phyloP scores from a whole-genome alignment of 2,888 invertebrate species.

The Tricholauxania praeusta region DNA sequence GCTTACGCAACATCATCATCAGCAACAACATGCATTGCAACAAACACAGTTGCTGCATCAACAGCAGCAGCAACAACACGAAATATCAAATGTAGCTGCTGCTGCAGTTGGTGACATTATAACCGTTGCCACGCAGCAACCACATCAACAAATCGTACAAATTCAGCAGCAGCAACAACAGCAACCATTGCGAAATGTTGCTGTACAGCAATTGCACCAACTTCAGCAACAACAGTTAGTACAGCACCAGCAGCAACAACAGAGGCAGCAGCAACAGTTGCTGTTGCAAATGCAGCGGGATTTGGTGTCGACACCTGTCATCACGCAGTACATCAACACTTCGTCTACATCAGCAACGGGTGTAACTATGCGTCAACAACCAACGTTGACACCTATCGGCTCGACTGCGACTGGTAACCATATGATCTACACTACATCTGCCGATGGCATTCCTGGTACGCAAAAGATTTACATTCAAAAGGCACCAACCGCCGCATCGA shows the following conservation, averaged over 20 bases:
- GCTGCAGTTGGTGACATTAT: conserved; percentile 54
- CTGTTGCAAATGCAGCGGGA: conserved; percentile 62
- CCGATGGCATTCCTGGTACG: conserved; percentile 53
- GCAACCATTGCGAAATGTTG: conserved; percentile 52
- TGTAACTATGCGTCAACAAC: conserved; percentile 47
- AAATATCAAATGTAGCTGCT: conserved; percentile 30
- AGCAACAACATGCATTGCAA: conserved; percentile 44
- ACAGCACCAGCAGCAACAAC: conserved; percentile 50
- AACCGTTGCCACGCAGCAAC: conserved; percentile 51
- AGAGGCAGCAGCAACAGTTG: conserved; percentile 53
- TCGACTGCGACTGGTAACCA: conserved; percentile 59
- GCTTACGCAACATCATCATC: conserved; percentile 54
- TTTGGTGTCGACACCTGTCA: conserved; percentile 52
- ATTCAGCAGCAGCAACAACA: conserved; percentile 51
- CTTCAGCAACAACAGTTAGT: conserved; percentile 42
- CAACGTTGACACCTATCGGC: conserved; percentile 57
- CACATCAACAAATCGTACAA: conserved; percentile 48
- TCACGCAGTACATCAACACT: conserved; percentile 50
- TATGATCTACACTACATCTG: conserved; percentile 61
- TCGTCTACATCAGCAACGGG: conserved; percentile 47
- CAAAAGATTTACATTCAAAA: conserved; percentile 62
- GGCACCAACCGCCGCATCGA: conserved; percentile 53
- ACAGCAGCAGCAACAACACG: conserved; percentile 45
- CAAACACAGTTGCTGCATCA: conserved; percentile 39
- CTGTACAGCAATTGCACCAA: conserved; percentile 52